Percentiles rank a stretch among this genome's conserved stretches.
Evolutionary conservation across 1,140 invertebrate species (phyloP).

Genomic region (Odontomachus brunneus): DNA sequence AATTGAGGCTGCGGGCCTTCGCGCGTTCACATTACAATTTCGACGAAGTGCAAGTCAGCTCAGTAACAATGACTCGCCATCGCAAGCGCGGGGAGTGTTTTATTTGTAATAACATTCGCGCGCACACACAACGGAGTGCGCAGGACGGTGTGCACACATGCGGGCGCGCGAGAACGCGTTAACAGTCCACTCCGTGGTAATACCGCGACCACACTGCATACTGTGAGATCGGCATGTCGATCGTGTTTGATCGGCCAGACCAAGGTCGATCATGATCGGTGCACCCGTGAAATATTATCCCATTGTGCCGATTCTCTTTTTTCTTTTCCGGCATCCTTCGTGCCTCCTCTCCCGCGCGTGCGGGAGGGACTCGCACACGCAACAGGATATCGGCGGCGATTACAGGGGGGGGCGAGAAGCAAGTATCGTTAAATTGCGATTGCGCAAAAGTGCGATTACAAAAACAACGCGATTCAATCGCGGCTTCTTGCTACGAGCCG

Average conservation of each 20-base stretch:
- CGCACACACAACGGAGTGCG: no score
- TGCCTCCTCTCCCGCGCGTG: slow-evolving; percentile 3
- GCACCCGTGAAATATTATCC: slow-evolving; percentile 78
- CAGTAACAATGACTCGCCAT: slow-evolving; percentile 22
- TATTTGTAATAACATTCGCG: slow-evolving; percentile 46
- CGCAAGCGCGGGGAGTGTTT: background rate
- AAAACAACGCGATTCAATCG: slow-evolving; percentile 21
- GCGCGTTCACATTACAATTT: background rate
- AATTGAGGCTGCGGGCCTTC: slow-evolving; percentile 24
- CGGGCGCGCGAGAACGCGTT: slow-evolving; percentile 8
- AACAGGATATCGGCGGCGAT: slow-evolving; percentile 49
- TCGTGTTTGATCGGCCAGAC: slow-evolving; percentile 58
- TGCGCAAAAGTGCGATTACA: slow-evolving; percentile 47
- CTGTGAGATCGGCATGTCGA: slow-evolving; percentile 66
- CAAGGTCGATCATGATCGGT: slow-evolving; percentile 73
- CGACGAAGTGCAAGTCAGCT: slow-evolving; percentile 34
- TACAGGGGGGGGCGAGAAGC: slow-evolving; percentile 46
- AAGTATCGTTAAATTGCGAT: slow-evolving; percentile 54
- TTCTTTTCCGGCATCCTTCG: slow-evolving; percentile 51
- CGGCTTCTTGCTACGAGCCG: background rate
- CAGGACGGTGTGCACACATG: slow-evolving; percentile 36
- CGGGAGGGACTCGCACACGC: slow-evolving; percentile 43
- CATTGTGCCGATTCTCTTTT: slow-evolving; percentile 70
- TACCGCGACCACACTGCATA: slow-evolving; percentile 19
- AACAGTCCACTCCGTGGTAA: slow-evolving; percentile 35